These are phyloP conservation scores for Pomacea canaliculata DNA, from an alignment of 2,888 invertebrate genomes.

Conservation along the genomic window DNA sequence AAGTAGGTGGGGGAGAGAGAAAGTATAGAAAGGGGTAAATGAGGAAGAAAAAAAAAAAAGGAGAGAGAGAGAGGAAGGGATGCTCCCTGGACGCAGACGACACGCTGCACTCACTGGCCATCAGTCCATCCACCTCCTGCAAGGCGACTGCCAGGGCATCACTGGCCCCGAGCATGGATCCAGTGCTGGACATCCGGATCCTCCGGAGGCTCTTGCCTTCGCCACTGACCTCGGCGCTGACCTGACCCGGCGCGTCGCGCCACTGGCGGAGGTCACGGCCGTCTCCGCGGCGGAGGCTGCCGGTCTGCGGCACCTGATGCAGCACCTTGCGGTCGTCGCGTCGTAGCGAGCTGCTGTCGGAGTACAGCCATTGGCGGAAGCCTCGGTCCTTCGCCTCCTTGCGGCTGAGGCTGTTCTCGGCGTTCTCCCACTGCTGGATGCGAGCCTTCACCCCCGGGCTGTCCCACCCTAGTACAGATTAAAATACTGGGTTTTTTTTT, in stretches of 20 bases:
- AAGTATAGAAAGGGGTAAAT: not conserved
- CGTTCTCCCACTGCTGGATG: constrained; percentile 26
- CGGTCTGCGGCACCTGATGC: not conserved
- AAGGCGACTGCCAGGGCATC: not conserved
- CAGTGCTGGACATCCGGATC: constrained; percentile 22
- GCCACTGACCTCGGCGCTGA: not conserved
- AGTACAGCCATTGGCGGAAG: constrained; percentile 24
- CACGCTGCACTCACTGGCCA: not conserved
- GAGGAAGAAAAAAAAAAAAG: not conserved
- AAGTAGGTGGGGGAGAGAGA: not conserved
- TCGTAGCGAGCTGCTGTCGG: constrained; percentile 21
- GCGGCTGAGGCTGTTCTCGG: constrained; percentile 24
- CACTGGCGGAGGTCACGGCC: constrained; percentile 3
- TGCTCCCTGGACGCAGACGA: not conserved
- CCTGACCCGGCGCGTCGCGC: not conserved
- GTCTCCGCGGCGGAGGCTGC: constrained; percentile 5
- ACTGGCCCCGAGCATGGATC: constrained; percentile 9
- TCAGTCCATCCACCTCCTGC: constrained; percentile 3
- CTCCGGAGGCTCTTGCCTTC: constrained; percentile 7
- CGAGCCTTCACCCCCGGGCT: constrained; percentile 10
- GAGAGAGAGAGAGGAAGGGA: not conserved
- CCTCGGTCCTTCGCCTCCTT: constrained; percentile 2
- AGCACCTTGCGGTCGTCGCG: not conserved
- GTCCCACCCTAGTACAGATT: not conserved
- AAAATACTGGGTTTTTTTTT: not conserved